Percentiles rank a stretch among this genome's conserved stretches.
phyloP scores from a whole-genome alignment of 2,113 vertebrate species.

The Oryzias woworae region DNA sequence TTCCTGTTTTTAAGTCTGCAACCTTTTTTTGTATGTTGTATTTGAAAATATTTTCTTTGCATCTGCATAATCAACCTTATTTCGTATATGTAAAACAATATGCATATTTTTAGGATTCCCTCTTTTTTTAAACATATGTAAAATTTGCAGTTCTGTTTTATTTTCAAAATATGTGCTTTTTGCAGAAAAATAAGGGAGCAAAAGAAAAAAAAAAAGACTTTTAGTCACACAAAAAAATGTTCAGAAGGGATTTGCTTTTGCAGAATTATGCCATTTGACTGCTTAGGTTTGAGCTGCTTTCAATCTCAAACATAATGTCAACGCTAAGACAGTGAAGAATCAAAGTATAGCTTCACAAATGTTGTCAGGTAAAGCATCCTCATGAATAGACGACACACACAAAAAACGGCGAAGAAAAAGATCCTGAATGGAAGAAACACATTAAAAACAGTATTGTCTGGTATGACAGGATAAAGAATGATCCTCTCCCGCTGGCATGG shows the following conservation, averaged over 20 bases:
- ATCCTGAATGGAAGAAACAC: slow-evolving; percentile 56
- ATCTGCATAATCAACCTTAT: too few species aligned
- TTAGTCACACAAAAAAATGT: too few species aligned
- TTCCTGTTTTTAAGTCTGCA: slow-evolving; percentile 36
- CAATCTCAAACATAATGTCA: slow-evolving; percentile 9
- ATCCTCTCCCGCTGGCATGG: slow-evolving; percentile 66
- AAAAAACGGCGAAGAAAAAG: slow-evolving; percentile 21
- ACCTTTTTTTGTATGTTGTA: slow-evolving; percentile 37
- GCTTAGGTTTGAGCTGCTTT: neutral
- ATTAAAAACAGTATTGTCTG: slow-evolving; percentile 66
- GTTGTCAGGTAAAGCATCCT: slow-evolving; percentile 37
- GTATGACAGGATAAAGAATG: slow-evolving; percentile 71
- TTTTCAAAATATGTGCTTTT: too few species aligned
- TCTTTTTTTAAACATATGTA: too few species aligned
- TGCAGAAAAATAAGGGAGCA: too few species aligned
- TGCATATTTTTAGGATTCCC: too few species aligned
- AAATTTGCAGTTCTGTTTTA: too few species aligned
- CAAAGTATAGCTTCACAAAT: slow-evolving; percentile 27
- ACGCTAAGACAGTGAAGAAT: slow-evolving; percentile 9
- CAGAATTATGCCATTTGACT: too few species aligned
- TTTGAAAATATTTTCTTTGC: slow-evolving; percentile 39
- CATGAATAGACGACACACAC: neutral
- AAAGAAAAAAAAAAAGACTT: too few species aligned
- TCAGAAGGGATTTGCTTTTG: too few species aligned
- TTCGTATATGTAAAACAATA: too few species aligned